Base-by-base conservation (phyloP, 2,797 vertebrate species). In the Jordanella pulchra region DNA sequence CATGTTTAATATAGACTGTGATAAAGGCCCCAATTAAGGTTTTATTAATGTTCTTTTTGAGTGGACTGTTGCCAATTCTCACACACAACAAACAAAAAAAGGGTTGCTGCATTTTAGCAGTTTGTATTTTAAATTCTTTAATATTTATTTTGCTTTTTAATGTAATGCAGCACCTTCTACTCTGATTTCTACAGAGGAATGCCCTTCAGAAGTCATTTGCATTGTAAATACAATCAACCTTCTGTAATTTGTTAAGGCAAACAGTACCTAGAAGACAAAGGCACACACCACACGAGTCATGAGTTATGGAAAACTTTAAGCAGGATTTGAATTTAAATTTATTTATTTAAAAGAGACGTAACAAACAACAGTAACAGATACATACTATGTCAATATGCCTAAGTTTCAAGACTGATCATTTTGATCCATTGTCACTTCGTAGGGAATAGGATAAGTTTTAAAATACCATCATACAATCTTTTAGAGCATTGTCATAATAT, bases 1-100 rank as follows among this genome's bases (percentile, higher is more conserved):
- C 73, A 60, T 2, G 30, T 65, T 17, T 47, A 69, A 58, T 78
- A 78, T 67, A 65, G n/a, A 60, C 0, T 60, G 14, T 72, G 27
- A 72, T 45, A 18, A 35, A 55, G 56, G 51, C 35, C 3, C 32
- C 61, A 25, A 44, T 58, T 63, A 9, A 60, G 0, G 3, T 48
- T 50, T 32, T 28, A 35, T 45, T 53, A 17, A 53, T 48, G 15
- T 42, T 48, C n/a, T 66, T 54, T 56, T 28, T n/a, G 32, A 32
- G 18, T 30, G 17, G 15, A 42, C 15, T 27, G 6, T 68, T 76
- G 54, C 12, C 9, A 61, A 47, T 63, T 28, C 44, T 45, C 7
- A 71, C 47, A 61, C 14, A n/a, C 30, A 30, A 56, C 54, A 7
- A 56, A 64, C n/a, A 72, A 64, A 60, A 3, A 12, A 64, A 80